Conservation (phyloP, 37 sponge, comb jelly and placozoan species). For the Lycopodina hypogea region DNA sequence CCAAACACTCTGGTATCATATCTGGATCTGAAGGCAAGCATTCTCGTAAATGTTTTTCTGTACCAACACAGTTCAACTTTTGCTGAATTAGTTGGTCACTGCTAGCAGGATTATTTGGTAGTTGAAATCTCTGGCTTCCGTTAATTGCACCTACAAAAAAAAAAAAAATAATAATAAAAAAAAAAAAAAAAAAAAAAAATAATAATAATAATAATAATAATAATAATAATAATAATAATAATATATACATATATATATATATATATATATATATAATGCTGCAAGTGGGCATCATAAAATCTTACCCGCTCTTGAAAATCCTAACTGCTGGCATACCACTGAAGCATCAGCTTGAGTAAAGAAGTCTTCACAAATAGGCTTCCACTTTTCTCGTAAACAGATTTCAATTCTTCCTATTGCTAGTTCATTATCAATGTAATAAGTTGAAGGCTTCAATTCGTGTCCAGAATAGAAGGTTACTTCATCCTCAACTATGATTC, state of each 20-base stretch:
- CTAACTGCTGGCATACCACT: constrained; percentile 29
- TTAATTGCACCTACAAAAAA: not conserved
- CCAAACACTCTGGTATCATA: not conserved
- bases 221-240: too few species aligned
- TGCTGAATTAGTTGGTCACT: too few species aligned
- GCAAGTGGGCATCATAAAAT: too few species aligned
- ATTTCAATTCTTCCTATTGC: constrained; percentile 30
- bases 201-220: too few species aligned
- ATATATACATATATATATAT: too few species aligned
- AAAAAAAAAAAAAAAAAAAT: not conserved
- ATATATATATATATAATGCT: too few species aligned
- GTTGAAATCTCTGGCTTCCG: constrained; percentile 12
- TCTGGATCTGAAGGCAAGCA: not conserved
- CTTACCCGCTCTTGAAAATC: constrained; percentile 26
- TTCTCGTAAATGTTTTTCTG: constrained; percentile 2
- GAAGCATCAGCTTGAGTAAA: constrained; percentile 18
- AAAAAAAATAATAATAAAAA: not conserved
- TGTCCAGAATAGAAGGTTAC: not conserved
- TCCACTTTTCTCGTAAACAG: constrained; percentile 15
- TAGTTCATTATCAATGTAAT: constrained; percentile 30
- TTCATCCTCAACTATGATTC: constrained; percentile 3
- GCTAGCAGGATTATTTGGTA: not conserved
- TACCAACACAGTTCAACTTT: constrained; percentile 2
- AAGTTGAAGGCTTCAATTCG: not conserved
- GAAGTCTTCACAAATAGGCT: constrained; percentile 26